Evolutionary conservation across 2,113 vertebrate genomes (phyloP).

Genomic region (Lates calcarifer): DNA sequence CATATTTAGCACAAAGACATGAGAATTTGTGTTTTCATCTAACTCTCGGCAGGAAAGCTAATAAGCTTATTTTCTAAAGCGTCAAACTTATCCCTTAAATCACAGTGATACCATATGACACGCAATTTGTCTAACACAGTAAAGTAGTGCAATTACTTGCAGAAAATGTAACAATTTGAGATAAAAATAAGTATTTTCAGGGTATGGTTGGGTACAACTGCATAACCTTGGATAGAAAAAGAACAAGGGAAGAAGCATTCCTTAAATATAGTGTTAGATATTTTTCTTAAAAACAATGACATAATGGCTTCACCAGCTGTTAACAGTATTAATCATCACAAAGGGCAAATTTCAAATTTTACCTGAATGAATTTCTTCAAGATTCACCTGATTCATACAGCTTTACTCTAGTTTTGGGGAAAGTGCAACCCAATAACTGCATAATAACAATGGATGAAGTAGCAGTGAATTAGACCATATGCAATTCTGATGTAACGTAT

Average conservation of each 20-base stretch:
- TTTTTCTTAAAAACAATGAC: conserved; percentile 31
- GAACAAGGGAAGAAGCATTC: conserved; percentile 11
- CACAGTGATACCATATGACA: not conserved
- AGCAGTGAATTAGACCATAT: conserved; percentile 42
- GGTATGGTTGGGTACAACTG: not conserved
- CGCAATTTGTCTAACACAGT: conserved; percentile 4
- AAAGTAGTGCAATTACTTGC: not conserved
- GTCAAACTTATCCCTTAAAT: conserved; percentile 9
- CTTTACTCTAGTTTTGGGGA: conserved; percentile 19
- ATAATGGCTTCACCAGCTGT: conserved; percentile 37
- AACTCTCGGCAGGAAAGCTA: conserved; percentile 2
- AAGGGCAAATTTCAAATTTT: not conserved
- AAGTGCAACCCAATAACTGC: conserved; percentile 18
- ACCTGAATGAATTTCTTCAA: conserved; percentile 14
- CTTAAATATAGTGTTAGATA: conserved; percentile 23
- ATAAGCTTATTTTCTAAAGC: not conserved
- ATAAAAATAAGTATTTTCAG: conserved; percentile 5
- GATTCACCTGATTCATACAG: conserved; percentile 7
- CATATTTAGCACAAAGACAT: not conserved
- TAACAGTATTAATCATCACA: conserved; percentile 27
- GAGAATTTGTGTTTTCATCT: not conserved
- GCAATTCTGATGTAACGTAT: conserved; percentile 66
- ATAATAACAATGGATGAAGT: conserved; percentile 22
- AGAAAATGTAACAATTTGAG: not conserved
- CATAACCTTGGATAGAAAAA: conserved; percentile 7